Base-by-base conservation (phyloP, 1,140 invertebrate species). In the Platorchestia sp. region DNA sequence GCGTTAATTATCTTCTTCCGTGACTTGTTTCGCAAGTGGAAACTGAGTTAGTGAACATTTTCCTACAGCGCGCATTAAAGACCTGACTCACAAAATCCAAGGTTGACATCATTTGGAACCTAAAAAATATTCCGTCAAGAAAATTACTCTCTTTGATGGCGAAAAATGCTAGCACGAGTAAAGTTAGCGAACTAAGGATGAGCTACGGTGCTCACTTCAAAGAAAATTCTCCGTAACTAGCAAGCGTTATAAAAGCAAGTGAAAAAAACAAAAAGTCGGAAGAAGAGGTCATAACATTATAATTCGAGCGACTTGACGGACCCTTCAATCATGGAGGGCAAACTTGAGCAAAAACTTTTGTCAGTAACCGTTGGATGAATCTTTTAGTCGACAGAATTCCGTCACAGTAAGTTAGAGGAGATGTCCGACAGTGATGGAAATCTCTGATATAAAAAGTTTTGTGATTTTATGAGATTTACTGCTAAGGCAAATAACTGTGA, bases 211-310 rank as follows among this genome's bases (percentile, higher is more conserved):
- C 87, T 89, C 87, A 89, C 87, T 89, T 89, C 43, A 44, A 89
- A 89, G 87, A 42, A 89, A 16, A 89, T 41, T 89, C 59, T 42
- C 41, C 10, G 87, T 44, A 89, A 89, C 41, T 41, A 5, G 43
- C 14, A 5, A 42, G 41, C n/a, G 87, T 7, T 16, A 89, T 44
- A 89, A 89, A 89, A 89, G 43, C 41, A 36, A 89, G 41, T 14
- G 10, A 86, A 44, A 44, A n/a, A 44, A 41, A 89, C 87, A 89
- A 89, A 89, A 89, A 41, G 42, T 89, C 3, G 43, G 87, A 22
- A 89, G 5, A 89, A 89, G 87, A 89, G 87, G 87, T 89, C 87
- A 89, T 89, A 89, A 89, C 87, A 89, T 89, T 89, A 89, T 89
- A 89, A 89, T 75, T 75, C 59, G 14, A 75, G 59, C 7, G 59